Base-by-base conservation (phyloP, 2,797 vertebrate species). In the Nothura maculosa region DNA sequence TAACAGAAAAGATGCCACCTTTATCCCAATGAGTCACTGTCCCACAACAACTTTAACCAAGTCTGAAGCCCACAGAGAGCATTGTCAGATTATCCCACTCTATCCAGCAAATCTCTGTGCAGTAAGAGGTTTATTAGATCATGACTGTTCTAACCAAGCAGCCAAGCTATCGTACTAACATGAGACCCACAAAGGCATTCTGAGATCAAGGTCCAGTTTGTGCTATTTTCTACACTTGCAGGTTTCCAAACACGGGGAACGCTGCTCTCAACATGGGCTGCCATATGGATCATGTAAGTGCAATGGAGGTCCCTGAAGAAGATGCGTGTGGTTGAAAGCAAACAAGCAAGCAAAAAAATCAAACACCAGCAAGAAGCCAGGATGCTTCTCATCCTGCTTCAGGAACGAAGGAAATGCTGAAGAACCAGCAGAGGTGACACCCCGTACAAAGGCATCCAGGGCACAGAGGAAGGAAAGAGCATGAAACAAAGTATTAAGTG, bases 241-340 rank as follows among this genome's bases (percentile, higher is more conserved):
- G 8, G 38, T 27, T 58, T 81, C 61, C 43, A 47, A 32, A n/a
- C 28, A 69, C 36, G 64, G 63, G 40, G 76, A 70, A 63, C 50
- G 62, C 8, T 10, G 6, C 0, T 40, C 42, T 60, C 2, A 2
- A 21, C 32, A 28, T 1, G 1, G 22, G 17, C 42, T 83, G 36
- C 58, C n/a, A 11, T 5, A 19, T 0, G 4, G 20, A 14, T 64
- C 50, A 58, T 4, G 8, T 9, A 74, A 43, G 17, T 21, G 13
- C 63, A 55, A 28, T 2, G 3, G 2, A 70, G 76, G 28, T n/a
- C 48, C 58, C n/a, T 27, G 8, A 69, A 70, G 42, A 12, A 68
- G 47, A 36, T 67, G 45, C 17, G 10, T 48, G 30, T 27, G 11
- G 3, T 0, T 47, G n/a, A 75, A 86, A 85, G 77, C 19, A 9